A percentile compares a stretch with the other conserved stretches of the same genome.
These are phyloP conservation scores for Sericinus montela DNA, from an alignment of 2,888 invertebrate genomes.

Conservation along the genomic window DNA sequence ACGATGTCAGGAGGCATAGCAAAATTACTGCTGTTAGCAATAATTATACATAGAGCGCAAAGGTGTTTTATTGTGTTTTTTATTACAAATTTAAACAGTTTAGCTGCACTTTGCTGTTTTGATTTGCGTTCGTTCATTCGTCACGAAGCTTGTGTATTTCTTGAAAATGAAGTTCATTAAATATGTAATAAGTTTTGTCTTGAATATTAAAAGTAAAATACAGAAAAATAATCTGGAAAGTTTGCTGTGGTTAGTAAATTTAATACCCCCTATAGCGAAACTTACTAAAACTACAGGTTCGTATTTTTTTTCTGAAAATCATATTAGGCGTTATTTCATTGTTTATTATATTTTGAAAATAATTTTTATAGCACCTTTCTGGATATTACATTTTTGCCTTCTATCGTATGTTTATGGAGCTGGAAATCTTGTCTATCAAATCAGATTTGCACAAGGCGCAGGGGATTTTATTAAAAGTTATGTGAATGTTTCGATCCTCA, in stretches of 20 bases:
- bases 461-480: constrained; percentile 50
- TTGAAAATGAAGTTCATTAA: constrained; percentile 23
- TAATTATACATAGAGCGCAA: too few species aligned
- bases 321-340: too few species aligned
- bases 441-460: constrained; percentile 37
- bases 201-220: constrained; percentile 28
- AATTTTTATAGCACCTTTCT: constrained; percentile 42
- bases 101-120: too few species aligned
- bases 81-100: too few species aligned
- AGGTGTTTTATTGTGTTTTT: too few species aligned
- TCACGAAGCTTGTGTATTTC: too few species aligned
- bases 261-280: constrained; percentile 44
- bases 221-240: constrained; percentile 39
- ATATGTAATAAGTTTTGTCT: constrained; percentile 21
- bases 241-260: constrained; percentile 45
- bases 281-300: constrained; percentile 37
- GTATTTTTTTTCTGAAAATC: constrained; percentile 11
- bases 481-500: constrained; percentile 48
- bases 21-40: too few species aligned
- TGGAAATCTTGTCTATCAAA: constrained; percentile 44
- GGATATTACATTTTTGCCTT: constrained; percentile 43
- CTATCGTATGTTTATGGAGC: constrained; percentile 50
- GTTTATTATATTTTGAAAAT: not conserved
- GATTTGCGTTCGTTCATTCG: too few species aligned
- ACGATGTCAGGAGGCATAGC: too few species aligned